Base-by-base conservation (phyloP, 2,888 invertebrate species). In the Osmoderma eremita region DNA sequence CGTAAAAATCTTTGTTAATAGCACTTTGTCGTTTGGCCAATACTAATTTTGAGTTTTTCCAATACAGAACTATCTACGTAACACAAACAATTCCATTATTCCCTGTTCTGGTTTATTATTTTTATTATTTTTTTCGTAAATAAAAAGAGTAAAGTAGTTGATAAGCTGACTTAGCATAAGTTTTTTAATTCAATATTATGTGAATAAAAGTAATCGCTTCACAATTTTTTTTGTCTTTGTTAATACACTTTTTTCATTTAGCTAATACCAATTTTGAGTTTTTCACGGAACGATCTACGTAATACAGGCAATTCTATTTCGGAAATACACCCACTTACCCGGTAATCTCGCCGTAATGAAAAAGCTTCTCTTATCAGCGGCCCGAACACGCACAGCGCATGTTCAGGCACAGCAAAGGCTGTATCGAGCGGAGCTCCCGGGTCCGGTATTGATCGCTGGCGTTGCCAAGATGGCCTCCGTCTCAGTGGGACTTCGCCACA, bases 391-490 rank as follows among this genome's bases (percentile, higher is more conserved):
- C 48, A 65, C 30, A 53, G 67, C 62, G 67, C 65, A 69, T 70
- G 71, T 67, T 62, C 63, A 61, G 30, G 58, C 63, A 20, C 39
- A 17, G 24, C 22, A 61, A 48, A 67, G 56, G 77, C 78, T 80
- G 76, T 80, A 80, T 81, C 77, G 80, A 80, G 75, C 80, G 76
- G 73, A 68, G 58, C 67, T 71, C 78, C 79, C 78, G 74, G 77
- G 75, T 73, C 72, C 42, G 39, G 75, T 79, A 80, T 80, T 79
- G 80, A 80, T 80, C 78, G 75, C 68, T 66, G 71, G 66, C 70
- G 68, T 73, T 70, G 73, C 74, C 79, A 81, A 81, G 81, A 81
- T 81, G 81, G 81, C 81, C 75, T 76, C 78, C 79, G 78, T 77
- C 79, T 77, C 75, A 73, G 58, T 69, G 73, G 74, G 72, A 71